Percentiles rank a stretch among this genome's conserved stretches.
Evolutionary conservation across 2,888 invertebrate genomes (phyloP).

Genomic region (Lamellibrachia satsuma): DNA sequence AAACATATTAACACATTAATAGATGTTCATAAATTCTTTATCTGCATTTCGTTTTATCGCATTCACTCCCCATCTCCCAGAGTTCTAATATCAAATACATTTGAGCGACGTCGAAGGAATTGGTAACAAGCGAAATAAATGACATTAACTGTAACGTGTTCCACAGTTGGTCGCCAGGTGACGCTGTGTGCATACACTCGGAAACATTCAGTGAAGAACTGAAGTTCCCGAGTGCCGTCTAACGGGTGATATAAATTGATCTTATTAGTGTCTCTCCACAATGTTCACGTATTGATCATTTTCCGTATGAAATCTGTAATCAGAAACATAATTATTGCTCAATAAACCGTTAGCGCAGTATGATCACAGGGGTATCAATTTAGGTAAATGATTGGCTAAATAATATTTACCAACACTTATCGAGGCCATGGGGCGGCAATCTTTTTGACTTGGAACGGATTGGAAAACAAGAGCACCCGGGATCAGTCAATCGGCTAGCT

Average conservation of each 20-base stretch:
- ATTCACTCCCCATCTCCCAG: not conserved
- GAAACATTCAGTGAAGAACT: not conserved
- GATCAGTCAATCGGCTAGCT: too few species aligned
- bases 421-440: too few species aligned
- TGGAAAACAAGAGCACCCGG: too few species aligned
- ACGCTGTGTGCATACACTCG: not conserved
- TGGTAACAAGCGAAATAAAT: not conserved
- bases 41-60: not conserved
- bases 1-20: not conserved
- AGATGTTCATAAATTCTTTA: not conserved
- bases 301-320: constrained; percentile 13
- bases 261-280: not conserved
- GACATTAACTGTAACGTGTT: not conserved
- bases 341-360: not conserved
- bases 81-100: not conserved
- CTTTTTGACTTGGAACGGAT: too few species aligned
- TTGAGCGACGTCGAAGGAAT: not conserved
- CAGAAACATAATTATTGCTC: not conserved
- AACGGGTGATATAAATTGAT: not conserved
- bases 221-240: not conserved
- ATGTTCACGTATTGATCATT: not conserved
- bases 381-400: too few species aligned
- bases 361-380: too few species aligned
- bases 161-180: not conserved
- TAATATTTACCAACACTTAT: too few species aligned